Evolutionary conservation across 2,888 invertebrate genomes (phyloP), one percentile per base, ranked within the genome.

Genomic region (Rhopalosiphum nymphaeae): DNA sequence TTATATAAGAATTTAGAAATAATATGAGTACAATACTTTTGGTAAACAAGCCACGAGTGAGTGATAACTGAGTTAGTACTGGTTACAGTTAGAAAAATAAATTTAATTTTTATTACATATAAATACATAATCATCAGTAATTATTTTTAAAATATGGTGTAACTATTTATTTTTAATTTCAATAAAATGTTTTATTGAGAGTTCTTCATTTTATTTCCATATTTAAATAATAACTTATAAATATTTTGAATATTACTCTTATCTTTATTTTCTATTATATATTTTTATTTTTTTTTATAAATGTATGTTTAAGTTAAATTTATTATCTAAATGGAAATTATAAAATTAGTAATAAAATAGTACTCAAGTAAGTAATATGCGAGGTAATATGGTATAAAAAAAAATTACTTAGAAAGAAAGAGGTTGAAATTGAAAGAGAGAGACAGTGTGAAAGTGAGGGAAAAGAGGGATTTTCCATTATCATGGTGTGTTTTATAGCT

Each of bases 231-330:
- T 49, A 46, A 78, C 90, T 49, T 49, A 90, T 67, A 78, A 67
- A 29, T 67, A 78, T 90, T 90, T 90, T 67, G 67, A 49, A 49
- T 78, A 67, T 90, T 67, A n/a, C 67, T 67, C 90, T 78, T 61
- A 49, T 49, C 78, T 90, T 67, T 36, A 42, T 67, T 1, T 61
- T 49, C 21, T 16, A 53, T 49, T 36, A n/a, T 49, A n/a, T 29
- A 36, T 25, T 67, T 36, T 49, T 36, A 21, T 67, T 90, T 90
- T 49, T 67, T 46, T 46, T 61, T 61, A 61, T 61, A 61, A 89
- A 67, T 90, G 67, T 16, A 56, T 84, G 5, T 36, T 56, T 85
- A 2, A 78, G 44, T 84, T 44, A 7, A 56, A 91, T 91, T 53
- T 84, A 91, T 91, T 56, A 91, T 29, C 29, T 84, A 29, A 49